Conservation (phyloP, 2,797 vertebrate species). For the Dendrocincla fuliginosa region DNA sequence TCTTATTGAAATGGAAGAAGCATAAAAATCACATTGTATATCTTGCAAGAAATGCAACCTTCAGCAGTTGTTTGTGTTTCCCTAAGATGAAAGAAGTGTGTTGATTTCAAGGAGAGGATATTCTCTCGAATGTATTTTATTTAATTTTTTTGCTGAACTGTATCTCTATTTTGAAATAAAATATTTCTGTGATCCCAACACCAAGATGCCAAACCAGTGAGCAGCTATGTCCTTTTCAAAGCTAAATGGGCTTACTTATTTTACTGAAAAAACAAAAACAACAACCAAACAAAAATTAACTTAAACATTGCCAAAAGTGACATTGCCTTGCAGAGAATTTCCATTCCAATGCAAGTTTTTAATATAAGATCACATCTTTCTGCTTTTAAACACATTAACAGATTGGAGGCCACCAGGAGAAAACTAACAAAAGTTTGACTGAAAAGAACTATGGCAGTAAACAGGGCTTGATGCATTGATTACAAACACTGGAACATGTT, state of each 20-base stretch:
- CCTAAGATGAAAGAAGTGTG: background rate
- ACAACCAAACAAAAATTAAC: background rate
- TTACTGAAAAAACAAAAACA: background rate
- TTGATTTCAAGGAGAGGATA: background rate
- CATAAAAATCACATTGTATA: background rate
- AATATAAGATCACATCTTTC: background rate
- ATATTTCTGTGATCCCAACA: background rate
- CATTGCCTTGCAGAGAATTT: background rate
- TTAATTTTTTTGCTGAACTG: background rate
- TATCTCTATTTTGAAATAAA: background rate
- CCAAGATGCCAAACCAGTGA: background rate
- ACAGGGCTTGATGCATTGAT: background rate
- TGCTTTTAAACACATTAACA: background rate
- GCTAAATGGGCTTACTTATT: background rate
- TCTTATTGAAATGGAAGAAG: background rate
- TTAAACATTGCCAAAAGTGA: background rate
- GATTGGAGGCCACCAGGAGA: background rate
- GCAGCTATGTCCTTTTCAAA: background rate
- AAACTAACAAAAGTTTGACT: background rate
- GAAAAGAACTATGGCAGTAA: background rate
- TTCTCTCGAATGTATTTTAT: background rate
- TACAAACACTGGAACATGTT: background rate
- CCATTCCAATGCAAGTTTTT: background rate
- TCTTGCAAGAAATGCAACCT: background rate
- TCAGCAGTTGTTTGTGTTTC: background rate